phyloP scores from a whole-genome alignment of 2,113 vertebrate genomes.

The Albula glossodonta region DNA sequence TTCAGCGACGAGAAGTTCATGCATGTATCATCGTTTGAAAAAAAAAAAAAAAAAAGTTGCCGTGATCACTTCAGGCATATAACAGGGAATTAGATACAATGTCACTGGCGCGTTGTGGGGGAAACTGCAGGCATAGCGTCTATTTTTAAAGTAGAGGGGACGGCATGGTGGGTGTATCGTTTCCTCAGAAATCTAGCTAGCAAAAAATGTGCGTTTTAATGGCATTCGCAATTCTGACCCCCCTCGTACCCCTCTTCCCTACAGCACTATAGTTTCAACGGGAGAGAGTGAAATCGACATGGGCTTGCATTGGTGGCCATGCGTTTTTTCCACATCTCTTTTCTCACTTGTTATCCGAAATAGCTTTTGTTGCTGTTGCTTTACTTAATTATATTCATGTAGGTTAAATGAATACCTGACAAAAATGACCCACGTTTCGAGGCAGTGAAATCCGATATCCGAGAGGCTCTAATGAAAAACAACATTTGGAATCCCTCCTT shows the following conservation, averaged over 20 bases:
- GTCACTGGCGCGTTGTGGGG: conserved; percentile 70
- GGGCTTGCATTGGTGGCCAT: conserved; percentile 84
- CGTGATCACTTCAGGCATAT: conserved; percentile 48
- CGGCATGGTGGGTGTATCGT: conserved; percentile 80
- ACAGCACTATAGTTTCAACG: conserved; percentile 79
- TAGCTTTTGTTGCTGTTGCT: conserved; percentile 85
- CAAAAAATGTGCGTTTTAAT: conserved; percentile 83
- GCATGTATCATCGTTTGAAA: conserved; percentile 68
- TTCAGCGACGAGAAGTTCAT: conserved; percentile 65
- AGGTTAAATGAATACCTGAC: conserved; percentile 93
- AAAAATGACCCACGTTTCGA: conserved; percentile 86
- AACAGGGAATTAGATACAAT: conserved; percentile 52
- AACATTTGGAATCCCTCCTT: conserved; percentile 84
- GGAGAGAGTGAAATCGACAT: conserved; percentile 86
- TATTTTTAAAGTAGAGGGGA: conserved; percentile 54
- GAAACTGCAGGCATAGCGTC: conserved; percentile 75
- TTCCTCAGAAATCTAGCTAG: conserved; percentile 68
- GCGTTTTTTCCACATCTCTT: conserved; percentile 69
- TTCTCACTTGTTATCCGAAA: conserved; percentile 81
- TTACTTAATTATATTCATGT: conserved; percentile 95
- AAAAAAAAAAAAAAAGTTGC: conserved; percentile 32
- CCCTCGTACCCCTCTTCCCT: conserved; percentile 78
- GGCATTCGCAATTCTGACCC: conserved; percentile 82
- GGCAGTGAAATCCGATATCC: conserved; percentile 85
- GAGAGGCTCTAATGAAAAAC: conserved; percentile 86